Evolutionary conservation across 1,140 invertebrate genomes (phyloP), one percentile per base, ranked within the genome.

Genomic region (Patella vulgata): DNA sequence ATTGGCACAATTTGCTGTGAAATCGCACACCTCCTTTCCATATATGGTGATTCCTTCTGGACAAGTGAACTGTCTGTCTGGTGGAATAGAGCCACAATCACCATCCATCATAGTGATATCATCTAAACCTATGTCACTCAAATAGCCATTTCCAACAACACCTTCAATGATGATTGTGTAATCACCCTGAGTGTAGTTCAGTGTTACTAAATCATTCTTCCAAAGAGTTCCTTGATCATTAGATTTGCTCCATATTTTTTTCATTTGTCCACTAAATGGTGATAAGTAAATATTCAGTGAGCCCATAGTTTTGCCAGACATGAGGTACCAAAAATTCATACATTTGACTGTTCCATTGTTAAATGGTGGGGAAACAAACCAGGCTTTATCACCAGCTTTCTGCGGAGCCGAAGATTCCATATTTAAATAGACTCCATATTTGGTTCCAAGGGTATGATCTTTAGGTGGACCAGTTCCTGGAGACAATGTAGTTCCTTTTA

Each of bases 271-370:
- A 33, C 47, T 48, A 30, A 31, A 59, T 17, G 52, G 53, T 55
- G 44, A 60, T 3, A 58, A 59, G 19, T 71, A 68, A 9, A 80
- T 55, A 62, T 78, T 73, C 0, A 82, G 64, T 36, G 57, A 63
- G 19, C 75, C 81, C 60, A 77, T 71, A 17, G 55, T 51, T n/a
- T 12, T 19, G 12, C 92, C 92, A 73, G 88, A 91, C 92, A 94
- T 93, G 71, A 92, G 91, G 73, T 86, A 89, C 86, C 88, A 93
- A 74, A 93, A 91, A 9, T 58, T 66, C 11, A 84, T 47, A 63
- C 82, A 84, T 19, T 73, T 61, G 9, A 58, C 52, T 17, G 64
- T 67, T 14, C 51, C 47, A 55, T 63, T 70, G 36, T 56, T 47
- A 42, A 77, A 75, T 3, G 52, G 50, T 14, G 63, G 63, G 0